Evolutionary conservation across 1,140 invertebrate genomes (phyloP).

Genomic region (Heliconius melpomene): DNA sequence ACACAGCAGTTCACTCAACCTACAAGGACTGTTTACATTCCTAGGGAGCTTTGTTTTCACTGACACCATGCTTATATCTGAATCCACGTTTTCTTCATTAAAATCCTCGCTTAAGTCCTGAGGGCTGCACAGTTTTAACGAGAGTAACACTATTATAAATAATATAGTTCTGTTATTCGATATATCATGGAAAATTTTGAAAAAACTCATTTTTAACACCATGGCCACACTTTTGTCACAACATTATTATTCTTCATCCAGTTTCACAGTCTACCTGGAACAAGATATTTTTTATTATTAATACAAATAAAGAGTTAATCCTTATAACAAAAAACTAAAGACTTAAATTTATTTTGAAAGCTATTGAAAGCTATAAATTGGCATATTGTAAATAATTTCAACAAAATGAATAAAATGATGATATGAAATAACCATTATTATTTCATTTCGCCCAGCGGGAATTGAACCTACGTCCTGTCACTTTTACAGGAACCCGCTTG

Average conservation of each 20-base stretch:
- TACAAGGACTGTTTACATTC: slow-evolving; percentile 80
- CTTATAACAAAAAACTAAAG: neutral
- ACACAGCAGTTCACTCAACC: slow-evolving; percentile 89
- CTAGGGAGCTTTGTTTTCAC: slow-evolving; percentile 58
- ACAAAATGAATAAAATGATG: too few relatives aligned
- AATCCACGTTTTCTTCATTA: slow-evolving; percentile 66
- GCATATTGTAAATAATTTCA: too few relatives aligned
- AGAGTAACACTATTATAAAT: slow-evolving; percentile 70
- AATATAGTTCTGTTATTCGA: slow-evolving; percentile 68
- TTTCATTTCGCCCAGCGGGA: too few relatives aligned
- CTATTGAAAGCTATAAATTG: too few relatives aligned
- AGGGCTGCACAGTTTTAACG: slow-evolving; percentile 70
- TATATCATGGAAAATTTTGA: slow-evolving; percentile 60
- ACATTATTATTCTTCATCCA: slow-evolving; percentile 45
- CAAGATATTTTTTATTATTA: slow-evolving; percentile 18
- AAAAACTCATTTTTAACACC: slow-evolving; percentile 63
- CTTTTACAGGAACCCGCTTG: too few relatives aligned
- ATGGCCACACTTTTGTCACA: slow-evolving; percentile 54
- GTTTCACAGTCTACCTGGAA: slow-evolving; percentile 39
- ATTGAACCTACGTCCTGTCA: too few relatives aligned
- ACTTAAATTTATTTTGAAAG: too few relatives aligned
- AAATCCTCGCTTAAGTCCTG: slow-evolving; percentile 73
- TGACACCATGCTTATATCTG: slow-evolving; percentile 54
- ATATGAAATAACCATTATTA: too few relatives aligned
- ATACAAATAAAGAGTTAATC: neutral